Evolutionary conservation across 2,113 vertebrate genomes (phyloP).

Genomic region (Charina bottae): DNA sequence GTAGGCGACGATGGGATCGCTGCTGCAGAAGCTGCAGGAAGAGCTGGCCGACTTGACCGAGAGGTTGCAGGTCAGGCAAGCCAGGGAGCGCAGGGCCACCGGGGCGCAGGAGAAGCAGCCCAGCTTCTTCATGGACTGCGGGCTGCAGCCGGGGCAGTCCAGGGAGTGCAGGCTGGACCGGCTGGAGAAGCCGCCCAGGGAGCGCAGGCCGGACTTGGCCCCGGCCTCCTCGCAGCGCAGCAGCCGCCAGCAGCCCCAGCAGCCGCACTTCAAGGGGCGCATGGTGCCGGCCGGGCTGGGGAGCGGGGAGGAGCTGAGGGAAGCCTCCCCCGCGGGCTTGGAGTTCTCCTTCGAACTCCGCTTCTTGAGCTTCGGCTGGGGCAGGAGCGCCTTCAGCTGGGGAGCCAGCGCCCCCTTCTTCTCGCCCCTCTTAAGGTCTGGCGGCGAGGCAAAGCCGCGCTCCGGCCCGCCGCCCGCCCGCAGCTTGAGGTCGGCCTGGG

Average conservation of each 20-base stretch:
- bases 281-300: conserved; percentile 79
- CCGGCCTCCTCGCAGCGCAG: conserved; percentile 73
- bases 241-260: conserved; percentile 76
- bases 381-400: conserved; percentile 48
- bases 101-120: conserved; percentile 79
- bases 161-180: conserved; percentile 71
- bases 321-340: conserved; percentile 63
- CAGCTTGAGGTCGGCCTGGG: conserved; percentile 77
- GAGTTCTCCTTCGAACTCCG: conserved; percentile 72
- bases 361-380: conserved; percentile 56
- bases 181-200: conserved; percentile 79
- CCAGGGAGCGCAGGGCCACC: conserved; percentile 65
- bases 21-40: conserved; percentile 86
- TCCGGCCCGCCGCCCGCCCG: conserved; percentile 58
- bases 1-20: conserved; percentile 85
- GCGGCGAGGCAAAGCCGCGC: conserved; percentile 65
- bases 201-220: conserved; percentile 70
- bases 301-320: conserved; percentile 59
- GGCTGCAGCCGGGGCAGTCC: conserved; percentile 74
- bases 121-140: conserved; percentile 74
- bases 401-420: conserved; percentile 43
- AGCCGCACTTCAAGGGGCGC: conserved; percentile 77
- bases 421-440: conserved; percentile 61
- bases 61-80: conserved; percentile 80
- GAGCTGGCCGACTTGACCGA: conserved; percentile 80